Evolutionary conservation across 92 coral and sea anemone genomes (phyloP).

Genomic region (Umimayanthus kanabou): DNA sequence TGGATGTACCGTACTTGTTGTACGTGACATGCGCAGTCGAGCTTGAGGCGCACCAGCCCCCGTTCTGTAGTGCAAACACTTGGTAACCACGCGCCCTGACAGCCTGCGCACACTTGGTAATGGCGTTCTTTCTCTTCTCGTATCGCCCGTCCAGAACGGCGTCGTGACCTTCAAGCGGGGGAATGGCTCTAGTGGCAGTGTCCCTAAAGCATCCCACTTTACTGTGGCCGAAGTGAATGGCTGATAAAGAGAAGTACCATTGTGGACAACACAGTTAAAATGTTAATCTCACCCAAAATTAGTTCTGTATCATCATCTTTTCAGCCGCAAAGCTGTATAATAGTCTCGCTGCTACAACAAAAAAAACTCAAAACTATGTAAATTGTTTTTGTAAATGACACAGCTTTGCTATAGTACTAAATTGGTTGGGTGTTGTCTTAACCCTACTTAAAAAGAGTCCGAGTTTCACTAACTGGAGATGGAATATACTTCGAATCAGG

Average conservation of each 20-base stretch:
- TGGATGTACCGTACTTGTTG: slow-evolving; percentile 41
- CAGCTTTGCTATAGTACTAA: no score
- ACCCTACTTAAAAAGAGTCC: no score
- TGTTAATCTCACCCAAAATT: neutral
- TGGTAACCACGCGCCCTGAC: slow-evolving; percentile 36
- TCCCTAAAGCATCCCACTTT: slow-evolving; percentile 43
- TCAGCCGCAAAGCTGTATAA: neutral
- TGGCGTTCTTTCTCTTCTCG: slow-evolving; percentile 21
- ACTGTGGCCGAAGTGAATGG: neutral
- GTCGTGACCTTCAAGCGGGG: slow-evolving; percentile 45
- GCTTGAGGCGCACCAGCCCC: slow-evolving; percentile 50
- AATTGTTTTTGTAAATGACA: no score
- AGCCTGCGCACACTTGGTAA: slow-evolving; percentile 22
- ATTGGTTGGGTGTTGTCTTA: no score
- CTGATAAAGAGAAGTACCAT: neutral
- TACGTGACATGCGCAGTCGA: slow-evolving; percentile 21
- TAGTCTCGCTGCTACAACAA: no score
- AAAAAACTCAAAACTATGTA: no score
- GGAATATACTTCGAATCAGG: no score
- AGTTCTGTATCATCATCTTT: no score
- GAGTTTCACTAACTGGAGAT: no score
- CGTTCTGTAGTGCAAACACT: slow-evolving; percentile 49
- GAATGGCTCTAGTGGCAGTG: slow-evolving; percentile 35
- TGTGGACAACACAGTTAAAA: neutral
- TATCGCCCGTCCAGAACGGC: slow-evolving; percentile 33